Evolutionary conservation across 2,888 invertebrate species (phyloP).

Genomic region (Suillia variegata): DNA sequence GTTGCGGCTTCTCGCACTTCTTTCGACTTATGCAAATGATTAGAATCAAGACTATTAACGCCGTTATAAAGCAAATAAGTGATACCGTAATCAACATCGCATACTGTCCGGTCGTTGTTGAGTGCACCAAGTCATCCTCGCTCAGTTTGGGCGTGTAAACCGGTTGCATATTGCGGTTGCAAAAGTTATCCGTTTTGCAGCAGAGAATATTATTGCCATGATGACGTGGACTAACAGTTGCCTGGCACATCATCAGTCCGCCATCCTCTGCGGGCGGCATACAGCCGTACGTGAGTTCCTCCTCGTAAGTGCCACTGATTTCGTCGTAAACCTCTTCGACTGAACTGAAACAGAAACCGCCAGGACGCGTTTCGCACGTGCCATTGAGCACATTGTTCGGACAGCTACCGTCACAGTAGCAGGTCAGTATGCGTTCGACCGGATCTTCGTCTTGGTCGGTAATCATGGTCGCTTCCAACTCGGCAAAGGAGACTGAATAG

Average conservation of each 20-base stretch:
- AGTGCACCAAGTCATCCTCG: slow-evolving; percentile 57
- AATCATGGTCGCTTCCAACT: slow-evolving; percentile 28
- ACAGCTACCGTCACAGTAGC: slow-evolving; percentile 86
- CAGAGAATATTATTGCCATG: slow-evolving; percentile 83
- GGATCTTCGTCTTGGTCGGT: slow-evolving; percentile 69
- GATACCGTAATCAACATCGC: slow-evolving; percentile 73
- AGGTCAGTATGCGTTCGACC: slow-evolving; percentile 73
- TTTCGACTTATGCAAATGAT: slow-evolving; percentile 70
- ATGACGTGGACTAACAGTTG: slow-evolving; percentile 78
- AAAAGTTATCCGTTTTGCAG: slow-evolving; percentile 79
- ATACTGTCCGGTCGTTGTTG: slow-evolving; percentile 66
- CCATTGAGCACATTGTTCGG: slow-evolving; percentile 77
- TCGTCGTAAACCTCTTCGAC: slow-evolving; percentile 78
- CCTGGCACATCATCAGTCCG: slow-evolving; percentile 90
- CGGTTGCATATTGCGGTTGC: slow-evolving; percentile 79
- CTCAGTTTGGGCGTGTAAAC: slow-evolving; percentile 64
- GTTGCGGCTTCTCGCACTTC: slow-evolving; percentile 68
- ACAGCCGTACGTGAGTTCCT: slow-evolving; percentile 84
- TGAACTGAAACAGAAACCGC: slow-evolving; percentile 87
- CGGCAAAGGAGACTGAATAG: too few relatives aligned
- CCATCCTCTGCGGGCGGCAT: slow-evolving; percentile 86
- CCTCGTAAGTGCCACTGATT: slow-evolving; percentile 68
- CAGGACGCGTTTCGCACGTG: slow-evolving; percentile 80
- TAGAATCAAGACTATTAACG: slow-evolving; percentile 71
- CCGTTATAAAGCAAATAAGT: slow-evolving; percentile 71